Base-by-base conservation (phyloP, 2,888 invertebrate species). In the Trisateles emortualis region DNA sequence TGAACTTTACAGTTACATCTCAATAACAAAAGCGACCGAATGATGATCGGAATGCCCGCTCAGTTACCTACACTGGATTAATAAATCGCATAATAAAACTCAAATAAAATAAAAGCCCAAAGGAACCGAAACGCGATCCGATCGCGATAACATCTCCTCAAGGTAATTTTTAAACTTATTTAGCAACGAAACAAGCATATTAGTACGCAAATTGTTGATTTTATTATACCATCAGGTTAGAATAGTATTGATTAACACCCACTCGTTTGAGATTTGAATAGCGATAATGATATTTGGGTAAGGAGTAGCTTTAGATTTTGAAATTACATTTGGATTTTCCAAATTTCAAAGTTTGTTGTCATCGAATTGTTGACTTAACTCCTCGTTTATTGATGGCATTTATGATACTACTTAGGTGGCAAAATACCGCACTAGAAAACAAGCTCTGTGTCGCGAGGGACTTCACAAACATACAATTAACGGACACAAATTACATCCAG, bases 71-170 rank as follows among this genome's bases (percentile, higher is more conserved):
- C 40, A 45, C 50, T 60, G 68, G 67, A 62, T 74, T 73, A 75
- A 84, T 84, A 85, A 86, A 86, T 84, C 81, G 78, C 71, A 70
- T 76, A 82, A 84, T 79, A 83, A 85, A 83, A 83, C 72, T 74
- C 66, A 77, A 73, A 79, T 76, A 77, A 83, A 80, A 79, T 72
- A 71, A 78, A n/a, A 80, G 53, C 42, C 53, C 58, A 76, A 74
- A 79, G 75, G 76, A 82, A 83, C 69, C 74, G 57, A 54, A 50
- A 69, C 56, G 74, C 72, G 68, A 53, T 75, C 75, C 76, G 81
- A 86, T 87, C 72, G 72, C 72, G 86, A 87, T 90, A 81, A 76
- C 58, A 87, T 83, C 84, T 79, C 65, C 13, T 59, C 30, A 42
- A 74, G 60, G 75, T 74, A 74, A 80, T 79, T 81, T 79, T 81